A percentile compares a stretch with the other conserved stretches of the same genome.
Conservation (phyloP, 2,888 invertebrate species). For the Diarsia dahlii region DNA sequence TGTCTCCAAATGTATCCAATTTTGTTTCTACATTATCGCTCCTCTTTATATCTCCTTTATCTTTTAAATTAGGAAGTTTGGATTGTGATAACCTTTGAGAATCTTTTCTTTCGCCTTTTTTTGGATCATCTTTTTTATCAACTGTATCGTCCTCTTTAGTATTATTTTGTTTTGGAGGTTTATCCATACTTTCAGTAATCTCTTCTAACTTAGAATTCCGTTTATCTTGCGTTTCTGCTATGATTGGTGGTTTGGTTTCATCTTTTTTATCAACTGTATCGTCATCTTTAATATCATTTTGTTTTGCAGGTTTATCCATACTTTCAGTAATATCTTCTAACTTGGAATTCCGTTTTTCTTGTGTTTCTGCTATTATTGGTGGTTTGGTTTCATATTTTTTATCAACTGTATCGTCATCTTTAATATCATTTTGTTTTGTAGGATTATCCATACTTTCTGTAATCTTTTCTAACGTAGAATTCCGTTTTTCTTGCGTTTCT, state of each 20-base stretch:
- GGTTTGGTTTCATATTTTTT: not conserved
- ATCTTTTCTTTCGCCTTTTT: not conserved
- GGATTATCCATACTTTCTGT: not conserved
- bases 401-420: not conserved
- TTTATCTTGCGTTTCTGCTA: not conserved
- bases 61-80: constrained; percentile 15
- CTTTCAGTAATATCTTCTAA: not conserved
- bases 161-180: not conserved
- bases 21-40: not conserved
- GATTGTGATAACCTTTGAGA: constrained; percentile 2
- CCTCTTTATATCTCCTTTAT: not conserved
- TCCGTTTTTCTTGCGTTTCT: not conserved
- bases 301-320: not conserved
- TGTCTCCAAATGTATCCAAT: not conserved
- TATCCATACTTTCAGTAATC: not conserved
- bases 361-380: not conserved
- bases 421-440: not conserved
- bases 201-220: not conserved
- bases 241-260: not conserved
- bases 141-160: not conserved
- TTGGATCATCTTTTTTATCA: not conserved
- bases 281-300: not conserved
- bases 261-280: not conserved
- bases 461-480: not conserved
- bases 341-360: not conserved